Base-by-base conservation (phyloP, 1,140 invertebrate species). In the Drosophila azteca region DNA sequence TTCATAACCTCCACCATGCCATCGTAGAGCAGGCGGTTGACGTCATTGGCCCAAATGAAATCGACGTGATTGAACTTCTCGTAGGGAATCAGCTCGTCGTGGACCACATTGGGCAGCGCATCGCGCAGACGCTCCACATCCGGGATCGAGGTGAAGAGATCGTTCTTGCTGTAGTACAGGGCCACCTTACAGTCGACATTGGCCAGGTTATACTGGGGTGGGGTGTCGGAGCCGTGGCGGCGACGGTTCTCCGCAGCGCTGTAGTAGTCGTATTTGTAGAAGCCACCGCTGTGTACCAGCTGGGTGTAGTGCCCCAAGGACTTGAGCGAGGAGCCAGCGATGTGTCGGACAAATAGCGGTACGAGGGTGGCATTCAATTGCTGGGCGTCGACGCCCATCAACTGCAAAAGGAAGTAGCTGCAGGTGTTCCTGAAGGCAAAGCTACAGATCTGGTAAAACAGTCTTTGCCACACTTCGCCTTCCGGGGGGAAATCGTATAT, bases 21-120 rank as follows among this genome's bases (percentile, higher is more conserved):
- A 24, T 92, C 77, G 54, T 93, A 92, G 29, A 93, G 72, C 26
- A 92, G 45, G 3, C 48, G 77, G n/a, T 90, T 91, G 0, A 90
- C 85, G 75, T 94, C 92, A 5, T 91, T 93, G 0, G 90, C 93
- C 70, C 84, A 91, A 43, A 94, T 41, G 65, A 93, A 94, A 68
- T 94, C 93, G 3, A 94, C 17, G 63, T 94, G 94, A 77, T 92
- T 93, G 44, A 93, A 94, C 17, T 74, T 51, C 11, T 84, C 35
- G 31, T 85, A 70, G 0, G 82, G 65, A 1, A 94, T 70, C 41
- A 90, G 73, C 11, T 91, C 90, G 35, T 91, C 85, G 5, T 90
- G 91, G 0, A 93, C 77, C 2, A 90, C 74, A 67, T 93, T 93
- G 0, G 79, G 77, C 6, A 95, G 69, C 17, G 74, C 61, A 0